Evolutionary conservation across 2,797 vertebrate genomes (phyloP), one percentile per base, ranked within the genome.

Genomic region (Gobionotothen gibberifrons): DNA sequence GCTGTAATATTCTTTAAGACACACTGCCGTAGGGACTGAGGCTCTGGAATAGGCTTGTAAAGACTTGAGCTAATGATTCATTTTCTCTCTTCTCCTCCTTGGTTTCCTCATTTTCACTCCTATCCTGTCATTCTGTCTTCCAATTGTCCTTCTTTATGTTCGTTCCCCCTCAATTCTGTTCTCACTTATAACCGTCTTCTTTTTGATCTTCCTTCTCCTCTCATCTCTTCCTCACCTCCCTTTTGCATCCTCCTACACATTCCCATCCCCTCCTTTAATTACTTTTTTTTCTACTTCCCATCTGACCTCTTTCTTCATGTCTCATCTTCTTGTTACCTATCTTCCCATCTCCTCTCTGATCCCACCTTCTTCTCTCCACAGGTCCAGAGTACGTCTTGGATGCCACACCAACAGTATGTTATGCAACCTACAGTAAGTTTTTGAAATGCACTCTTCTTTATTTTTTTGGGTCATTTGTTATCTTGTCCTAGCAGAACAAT

Each of bases 331-430:
- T 66, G 44, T 55, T 17, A 0, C 75, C 69, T 26, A 13, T 70
- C 29, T 32, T 40, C 21, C 53, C 17, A n/a, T 42, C 42, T 51
- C 9, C 58, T 36, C 22, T 62, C 2, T 29, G 16, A 61, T 70
- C 17, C 22, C 52, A 0, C 39, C 54, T 44, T 60, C 49, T 51
- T 89, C 51, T 89, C 51, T 92, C 81, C 83, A 82, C 94, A 99
- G 97, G 97, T 99, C 94, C 98, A 99, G 96, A 97, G 97, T 93
- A 98, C 98, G 92, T 99, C 98, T 91, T 99, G 98, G 98, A 99
- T 98, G 97, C 98, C 98, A 95, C 98, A 99, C 95, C 98, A 98
- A 92, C 96, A 97, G 93, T 99, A 99, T 94, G 97, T 98, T 97
- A 98, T 99, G 98, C 98, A 99, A 96, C 98, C 98, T 94, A 97